phyloP scores from a whole-genome alignment of 2,113 vertebrate genomes.

The Otis tarda region DNA sequence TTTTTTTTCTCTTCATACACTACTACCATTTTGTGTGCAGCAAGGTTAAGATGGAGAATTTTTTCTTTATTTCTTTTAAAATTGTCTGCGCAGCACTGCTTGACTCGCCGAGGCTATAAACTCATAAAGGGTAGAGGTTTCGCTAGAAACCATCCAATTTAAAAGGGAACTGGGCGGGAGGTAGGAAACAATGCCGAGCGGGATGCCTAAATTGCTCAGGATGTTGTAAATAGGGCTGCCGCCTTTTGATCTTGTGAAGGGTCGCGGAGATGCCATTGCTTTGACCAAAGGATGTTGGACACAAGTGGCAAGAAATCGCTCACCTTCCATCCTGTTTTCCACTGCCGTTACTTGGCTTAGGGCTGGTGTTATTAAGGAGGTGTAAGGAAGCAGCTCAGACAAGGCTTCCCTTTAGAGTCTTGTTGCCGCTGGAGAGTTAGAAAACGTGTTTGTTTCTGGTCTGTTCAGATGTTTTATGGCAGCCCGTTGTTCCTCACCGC shows the following conservation, averaged over 20 bases:
- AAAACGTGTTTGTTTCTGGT: conserved; percentile 45
- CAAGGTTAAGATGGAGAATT: neutral
- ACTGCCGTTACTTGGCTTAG: conserved; percentile 66
- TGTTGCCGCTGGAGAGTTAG: conserved; percentile 37
- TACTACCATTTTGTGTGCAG: neutral
- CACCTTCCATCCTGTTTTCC: conserved; percentile 64
- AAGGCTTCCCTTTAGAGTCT: conserved; percentile 67
- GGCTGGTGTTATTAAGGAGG: conserved; percentile 73
- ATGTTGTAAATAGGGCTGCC: conserved; percentile 73
- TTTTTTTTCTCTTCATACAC: neutral
- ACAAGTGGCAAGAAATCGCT: conserved; percentile 61
- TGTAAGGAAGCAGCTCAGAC: conserved; percentile 77
- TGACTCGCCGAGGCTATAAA: conserved; percentile 32
- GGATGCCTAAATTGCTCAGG: conserved; percentile 73
- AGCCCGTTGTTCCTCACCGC: neutral
- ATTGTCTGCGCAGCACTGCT: neutral
- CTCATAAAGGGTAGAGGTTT: conserved; percentile 49
- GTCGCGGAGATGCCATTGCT: conserved; percentile 27
- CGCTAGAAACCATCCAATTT: conserved; percentile 51
- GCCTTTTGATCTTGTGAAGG: conserved; percentile 73
- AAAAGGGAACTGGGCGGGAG: conserved; percentile 53
- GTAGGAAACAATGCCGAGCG: conserved; percentile 63
- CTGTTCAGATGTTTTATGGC: conserved; percentile 45
- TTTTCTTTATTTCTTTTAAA: neutral
- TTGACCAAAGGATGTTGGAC: conserved; percentile 69